These are phyloP conservation scores for Mycogona germanica DNA, from an alignment of 2,888 invertebrate genomes.

Conservation along the genomic window DNA sequence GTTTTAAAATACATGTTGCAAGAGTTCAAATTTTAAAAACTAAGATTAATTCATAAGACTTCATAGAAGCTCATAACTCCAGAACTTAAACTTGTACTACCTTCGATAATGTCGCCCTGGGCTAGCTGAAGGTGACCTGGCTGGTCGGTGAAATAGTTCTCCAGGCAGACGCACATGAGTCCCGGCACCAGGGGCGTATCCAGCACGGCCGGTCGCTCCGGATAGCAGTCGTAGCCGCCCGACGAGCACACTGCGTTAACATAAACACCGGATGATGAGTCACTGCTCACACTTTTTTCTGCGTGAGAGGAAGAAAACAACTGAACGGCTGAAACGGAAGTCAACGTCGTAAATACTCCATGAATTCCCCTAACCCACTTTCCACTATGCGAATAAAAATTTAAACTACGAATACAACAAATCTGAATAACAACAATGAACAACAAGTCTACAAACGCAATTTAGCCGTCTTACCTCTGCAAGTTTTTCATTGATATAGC, in stretches of 20 bases:
- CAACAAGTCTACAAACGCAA: too few species aligned
- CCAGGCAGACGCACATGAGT: constrained; percentile 74
- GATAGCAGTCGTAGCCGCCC: constrained; percentile 21
- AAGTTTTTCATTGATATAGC: too few species aligned
- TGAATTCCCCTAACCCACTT: too few species aligned
- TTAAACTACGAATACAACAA: too few species aligned
- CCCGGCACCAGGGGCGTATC: constrained; percentile 52
- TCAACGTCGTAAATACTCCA: too few species aligned
- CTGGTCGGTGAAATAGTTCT: constrained; percentile 58
- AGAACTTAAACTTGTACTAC: too few species aligned
- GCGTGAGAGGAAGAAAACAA: constrained; percentile 39
- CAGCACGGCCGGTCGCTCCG: constrained; percentile 8
- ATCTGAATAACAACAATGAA: too few species aligned
- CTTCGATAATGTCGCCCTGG: constrained; percentile 86
- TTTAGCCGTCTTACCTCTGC: too few species aligned
- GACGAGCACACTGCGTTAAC: constrained; percentile 59
- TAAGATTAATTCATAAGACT: too few species aligned
- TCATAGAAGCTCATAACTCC: too few species aligned
- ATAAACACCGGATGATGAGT: constrained; percentile 68
- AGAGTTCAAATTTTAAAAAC: neutral
- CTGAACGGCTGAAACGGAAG: constrained; percentile 4
- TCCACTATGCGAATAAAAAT: too few species aligned
- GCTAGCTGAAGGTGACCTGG: constrained; percentile 67
- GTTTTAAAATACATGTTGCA: neutral
- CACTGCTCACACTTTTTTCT: constrained; percentile 86